phyloP scores from a whole-genome alignment of 2,797 vertebrate species.

The Cirrhinus mrigala region DNA sequence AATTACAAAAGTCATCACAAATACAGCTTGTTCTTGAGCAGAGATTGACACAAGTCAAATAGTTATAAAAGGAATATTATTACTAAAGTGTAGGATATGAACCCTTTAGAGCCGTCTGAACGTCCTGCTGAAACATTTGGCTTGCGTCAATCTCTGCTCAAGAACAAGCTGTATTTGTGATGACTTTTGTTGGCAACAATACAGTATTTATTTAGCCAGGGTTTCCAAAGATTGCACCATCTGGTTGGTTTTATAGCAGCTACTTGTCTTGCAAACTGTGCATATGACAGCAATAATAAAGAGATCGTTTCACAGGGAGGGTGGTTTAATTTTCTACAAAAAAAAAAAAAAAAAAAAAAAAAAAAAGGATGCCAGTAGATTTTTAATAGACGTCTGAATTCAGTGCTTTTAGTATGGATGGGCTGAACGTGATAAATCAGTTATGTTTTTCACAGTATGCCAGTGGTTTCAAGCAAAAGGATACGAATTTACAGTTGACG shows the following conservation, averaged over 20 bases:
- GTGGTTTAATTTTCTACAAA: neutral
- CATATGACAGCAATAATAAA: conserved; percentile 11
- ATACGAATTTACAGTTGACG: neutral
- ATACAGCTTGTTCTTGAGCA: conserved; percentile 4
- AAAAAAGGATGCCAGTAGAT: neutral
- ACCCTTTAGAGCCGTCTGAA: neutral
- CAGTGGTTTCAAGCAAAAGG: neutral
- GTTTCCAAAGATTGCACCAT: neutral
- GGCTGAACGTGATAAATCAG: neutral
- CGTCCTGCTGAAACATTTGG: neutral
- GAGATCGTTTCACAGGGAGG: neutral
- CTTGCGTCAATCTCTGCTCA: neutral
- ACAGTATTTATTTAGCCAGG: neutral
- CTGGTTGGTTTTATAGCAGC: neutral
- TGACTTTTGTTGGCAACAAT: neutral
- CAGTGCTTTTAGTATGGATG: neutral
- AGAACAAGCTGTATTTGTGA: conserved; percentile 3
- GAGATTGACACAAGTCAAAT: neutral
- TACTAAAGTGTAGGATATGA: neutral
- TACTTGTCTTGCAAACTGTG: neutral
- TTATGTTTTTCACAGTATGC: neutral
- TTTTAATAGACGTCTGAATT: neutral
- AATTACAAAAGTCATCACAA: neutral
- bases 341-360: no score
- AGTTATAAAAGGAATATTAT: no score